These are phyloP conservation scores for Nomada goodeniana DNA, from an alignment of 2,888 invertebrate genomes.

Conservation along the genomic window DNA sequence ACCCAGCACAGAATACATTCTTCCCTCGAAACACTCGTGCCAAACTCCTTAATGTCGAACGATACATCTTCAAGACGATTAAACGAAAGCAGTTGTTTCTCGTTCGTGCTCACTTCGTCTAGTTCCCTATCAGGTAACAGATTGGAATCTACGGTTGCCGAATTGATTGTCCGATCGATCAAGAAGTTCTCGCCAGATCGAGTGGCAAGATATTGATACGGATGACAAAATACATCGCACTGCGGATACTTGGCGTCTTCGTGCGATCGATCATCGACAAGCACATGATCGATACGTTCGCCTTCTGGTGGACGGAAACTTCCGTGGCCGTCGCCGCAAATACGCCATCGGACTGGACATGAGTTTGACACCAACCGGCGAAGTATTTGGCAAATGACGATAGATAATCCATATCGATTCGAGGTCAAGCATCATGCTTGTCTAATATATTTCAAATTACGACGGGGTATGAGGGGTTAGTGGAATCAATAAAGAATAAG, in stretches of 20 bases:
- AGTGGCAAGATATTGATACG: conserved; percentile 71
- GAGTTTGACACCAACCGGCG: conserved; percentile 55
- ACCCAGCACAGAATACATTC: neutral
- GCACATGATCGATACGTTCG: conserved; percentile 69
- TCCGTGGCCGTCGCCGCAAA: conserved; percentile 28
- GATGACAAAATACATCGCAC: conserved; percentile 69
- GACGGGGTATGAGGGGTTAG: neutral
- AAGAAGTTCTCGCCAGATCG: conserved; percentile 70
- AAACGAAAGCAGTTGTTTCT: conserved; percentile 65
- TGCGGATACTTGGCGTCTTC: conserved; percentile 61
- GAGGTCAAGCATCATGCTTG: conserved; percentile 17
- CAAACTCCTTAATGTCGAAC: conserved; percentile 39
- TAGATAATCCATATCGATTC: conserved; percentile 32
- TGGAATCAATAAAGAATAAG: too few relatives aligned
- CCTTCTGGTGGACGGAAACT: conserved; percentile 51
- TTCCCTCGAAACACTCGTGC: neutral
- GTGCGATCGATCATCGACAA: conserved; percentile 70
- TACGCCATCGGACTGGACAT: conserved; percentile 58
- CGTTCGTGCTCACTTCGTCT: conserved; percentile 43
- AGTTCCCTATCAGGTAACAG: conserved; percentile 67
- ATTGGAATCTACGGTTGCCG: conserved; percentile 68
- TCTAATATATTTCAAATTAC: neutral
- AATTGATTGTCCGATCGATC: conserved; percentile 74
- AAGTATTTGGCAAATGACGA: conserved; percentile 50
- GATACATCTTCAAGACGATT: conserved; percentile 54